A percentile compares a stretch with the other conserved stretches of the same genome.
phyloP scores from a whole-genome alignment of 1,140 invertebrate species.

The Andrena cerasifolii region DNA sequence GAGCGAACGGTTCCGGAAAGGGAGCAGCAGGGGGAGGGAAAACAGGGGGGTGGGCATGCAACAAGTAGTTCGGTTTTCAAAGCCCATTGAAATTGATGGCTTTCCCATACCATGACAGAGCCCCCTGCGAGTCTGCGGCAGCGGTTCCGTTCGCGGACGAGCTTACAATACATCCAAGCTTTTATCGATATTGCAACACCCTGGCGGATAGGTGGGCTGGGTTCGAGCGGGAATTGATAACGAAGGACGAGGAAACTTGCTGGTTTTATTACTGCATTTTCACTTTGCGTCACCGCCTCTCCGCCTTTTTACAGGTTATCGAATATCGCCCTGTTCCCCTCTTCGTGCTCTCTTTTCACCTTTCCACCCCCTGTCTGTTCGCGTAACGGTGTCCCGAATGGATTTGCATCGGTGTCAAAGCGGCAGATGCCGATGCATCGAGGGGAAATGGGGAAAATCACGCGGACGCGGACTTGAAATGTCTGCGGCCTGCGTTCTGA shows the following conservation, averaged over 20 bases:
- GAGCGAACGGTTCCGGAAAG: conserved; percentile 68
- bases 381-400: conserved; percentile 19
- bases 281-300: conserved; percentile 79
- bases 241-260: conserved; percentile 68
- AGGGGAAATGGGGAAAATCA: not conserved
- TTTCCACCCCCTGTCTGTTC: not conserved
- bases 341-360: conserved; percentile 16
- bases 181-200: conserved; percentile 80
- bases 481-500: not conserved
- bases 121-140: conserved; percentile 71
- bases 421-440: conserved; percentile 51
- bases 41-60: conserved; percentile 75
- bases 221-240: conserved; percentile 56
- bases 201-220: conserved; percentile 55
- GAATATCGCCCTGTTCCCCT: conserved; percentile 68
- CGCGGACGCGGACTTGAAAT: not conserved
- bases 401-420: conserved; percentile 25
- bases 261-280: conserved; percentile 82
- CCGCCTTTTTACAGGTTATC: conserved; percentile 78
- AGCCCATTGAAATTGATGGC: conserved; percentile 84
- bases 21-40: conserved; percentile 46
- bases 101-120: conserved; percentile 83
- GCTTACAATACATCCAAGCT: conserved; percentile 80
- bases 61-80: conserved; percentile 83
- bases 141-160: conserved; percentile 75